Evolutionary conservation across 1,140 invertebrate species (phyloP), one percentile per base, ranked within the genome.

Genomic region (Microplitis mediator): DNA sequence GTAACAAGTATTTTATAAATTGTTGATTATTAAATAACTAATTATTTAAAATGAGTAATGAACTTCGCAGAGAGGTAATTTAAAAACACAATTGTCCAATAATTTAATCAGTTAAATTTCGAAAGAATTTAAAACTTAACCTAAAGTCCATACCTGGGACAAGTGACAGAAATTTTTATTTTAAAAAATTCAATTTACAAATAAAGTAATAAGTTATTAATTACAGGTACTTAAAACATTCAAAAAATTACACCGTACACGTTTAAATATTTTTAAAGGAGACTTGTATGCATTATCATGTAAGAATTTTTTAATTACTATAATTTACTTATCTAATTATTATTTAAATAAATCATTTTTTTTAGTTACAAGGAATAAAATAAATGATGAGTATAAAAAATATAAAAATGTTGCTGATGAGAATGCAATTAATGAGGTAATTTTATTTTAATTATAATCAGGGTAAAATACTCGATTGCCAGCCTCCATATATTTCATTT

Each of bases 341-440:
- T 56, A 35, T 45, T 54, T 71, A 32, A 71, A 63, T 23, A 23
- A n/a, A 39, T 77, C 9, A 66, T 54, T 32, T 76, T 68, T 78
- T 77, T 31, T 67, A 89, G 88, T 79, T 74, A 85, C 86, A 4
- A 88, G 91, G 79, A 62, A 84, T 16, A 90, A 89, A 82, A 92
- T 93, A 68, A 92, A 93, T 80, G 87, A 90, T 61, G 91, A 92
- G 81, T 93, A 89, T 80, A 85, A 79, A 67, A 92, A 92, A 84
- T 88, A 90, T 76, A 90, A 88, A 83, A 74, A 88, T 78, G 79
- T 92, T 9, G 81, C 80, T 52, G 86, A 92, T 75, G 69, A 77
- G 72, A 81, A 82, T 66, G 76, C 88, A 51, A 90, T 92, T 73
- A 75, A 85, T 75, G 88, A 91, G 78, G 91, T 92, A 87, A 83